Evolutionary conservation across 2,888 invertebrate species (phyloP).

Genomic region (Proisotoma minuta): DNA sequence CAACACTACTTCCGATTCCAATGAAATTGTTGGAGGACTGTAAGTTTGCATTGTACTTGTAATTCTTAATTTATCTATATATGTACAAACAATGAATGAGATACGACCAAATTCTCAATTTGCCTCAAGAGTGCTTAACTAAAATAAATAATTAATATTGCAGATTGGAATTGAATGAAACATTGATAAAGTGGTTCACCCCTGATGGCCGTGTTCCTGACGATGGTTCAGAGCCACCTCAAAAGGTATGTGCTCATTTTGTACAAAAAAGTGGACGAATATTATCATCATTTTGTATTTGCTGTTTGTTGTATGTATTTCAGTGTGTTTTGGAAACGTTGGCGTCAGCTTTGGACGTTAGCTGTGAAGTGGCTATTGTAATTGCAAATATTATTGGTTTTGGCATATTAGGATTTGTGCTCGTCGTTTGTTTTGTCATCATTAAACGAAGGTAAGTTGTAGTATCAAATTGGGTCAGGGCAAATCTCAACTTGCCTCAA

Average conservation of each 20-base stretch:
- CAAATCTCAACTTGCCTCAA: too few relatives aligned
- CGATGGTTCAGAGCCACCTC: slow-evolving; percentile 63
- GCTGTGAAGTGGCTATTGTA: slow-evolving; percentile 69
- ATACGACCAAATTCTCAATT: not conserved
- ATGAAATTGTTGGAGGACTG: slow-evolving; percentile 55
- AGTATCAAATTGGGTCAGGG: not conserved
- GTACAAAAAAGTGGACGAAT: too few relatives aligned
- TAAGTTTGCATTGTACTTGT: slow-evolving; percentile 30
- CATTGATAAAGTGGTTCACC: slow-evolving; percentile 63
- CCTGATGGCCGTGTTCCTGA: slow-evolving; percentile 59
- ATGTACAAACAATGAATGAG: not conserved
- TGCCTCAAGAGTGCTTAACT: too few relatives aligned
- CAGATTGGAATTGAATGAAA: slow-evolving; percentile 55
- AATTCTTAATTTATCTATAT: not conserved
- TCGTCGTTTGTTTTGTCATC: slow-evolving; percentile 60
- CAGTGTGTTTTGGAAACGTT: slow-evolving; percentile 65
- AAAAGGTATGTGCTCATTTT: too few relatives aligned
- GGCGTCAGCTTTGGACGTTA: slow-evolving; percentile 63
- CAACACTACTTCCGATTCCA: slow-evolving; percentile 53
- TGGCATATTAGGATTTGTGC: slow-evolving; percentile 56
- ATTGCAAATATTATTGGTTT: slow-evolving; percentile 62
- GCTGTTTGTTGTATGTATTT: too few relatives aligned
- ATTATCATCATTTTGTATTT: too few relatives aligned
- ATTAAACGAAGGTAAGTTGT: slow-evolving; percentile 59
- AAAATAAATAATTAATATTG: not conserved